Base-by-base conservation (phyloP, 1,140 invertebrate genomes). In the Hydropsyche tenuis region DNA sequence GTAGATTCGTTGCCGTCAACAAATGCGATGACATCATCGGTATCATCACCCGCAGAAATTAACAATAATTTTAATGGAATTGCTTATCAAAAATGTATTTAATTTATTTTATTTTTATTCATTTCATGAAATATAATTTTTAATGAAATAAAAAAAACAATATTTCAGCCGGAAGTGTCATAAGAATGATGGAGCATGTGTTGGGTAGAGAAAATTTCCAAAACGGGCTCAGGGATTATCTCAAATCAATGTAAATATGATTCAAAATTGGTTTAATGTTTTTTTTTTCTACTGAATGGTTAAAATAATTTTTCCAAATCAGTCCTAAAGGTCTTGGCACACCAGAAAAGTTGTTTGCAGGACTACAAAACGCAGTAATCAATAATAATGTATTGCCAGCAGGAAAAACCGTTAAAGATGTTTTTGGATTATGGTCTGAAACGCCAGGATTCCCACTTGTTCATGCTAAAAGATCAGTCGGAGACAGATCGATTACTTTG, bases 51-150 rank as follows among this genome's bases (percentile, higher is more conserved):
- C 1, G 83, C 85, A 0, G 90, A 95, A 81, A 93, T 96, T 69
- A 82, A 87, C 3, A 85, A 87, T 30, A 89, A 94, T 4, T 96
- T 96, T 80, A 94, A 96, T 80, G 86, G 85, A 1, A 93, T 96
- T 18, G 91, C 93, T 0, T 96, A 96, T 80, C 86, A 87, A 16
- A 70, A 70, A 70, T 70, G 51, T 70, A 51, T 51, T 51, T 51
- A 4, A 5, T 5, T 16, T 14, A 51, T 14, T 51, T 51, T 5
- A 51, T 16, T 37, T 9, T 37, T 37, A 4, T 9, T 4, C 30
- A 9, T 37, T n/a, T n/a, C n/a, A 65, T 37, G 7, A 65, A 65
- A 6, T 37, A 65, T n/a, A 4, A 65, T 37, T 65, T 12, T 25
- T 20, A n/a, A n/a, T n/a, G n/a, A 16, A 51, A 20, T 60, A 12